phyloP scores from a whole-genome alignment of 2,888 invertebrate species.

The Cosmopolites sordidus region DNA sequence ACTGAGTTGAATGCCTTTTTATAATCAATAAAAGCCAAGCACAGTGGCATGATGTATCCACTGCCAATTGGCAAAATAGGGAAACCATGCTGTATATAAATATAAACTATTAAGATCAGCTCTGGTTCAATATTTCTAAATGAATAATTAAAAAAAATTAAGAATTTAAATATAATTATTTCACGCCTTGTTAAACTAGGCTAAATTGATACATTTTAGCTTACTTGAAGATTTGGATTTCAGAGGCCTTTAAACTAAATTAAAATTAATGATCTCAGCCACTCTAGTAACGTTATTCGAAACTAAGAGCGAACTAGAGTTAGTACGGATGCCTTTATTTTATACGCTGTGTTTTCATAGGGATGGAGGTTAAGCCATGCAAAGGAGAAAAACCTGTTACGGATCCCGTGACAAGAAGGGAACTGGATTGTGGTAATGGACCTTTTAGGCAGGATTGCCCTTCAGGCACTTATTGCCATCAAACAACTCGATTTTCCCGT shows the following conservation, averaged over 20 bases:
- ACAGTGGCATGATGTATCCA: no score
- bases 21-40: no score
- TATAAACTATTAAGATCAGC: no score
- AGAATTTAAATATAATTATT: no score
- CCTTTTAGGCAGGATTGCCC: constrained; percentile 78
- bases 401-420: constrained; percentile 65
- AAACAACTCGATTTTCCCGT: constrained; percentile 73
- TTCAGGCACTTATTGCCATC: constrained; percentile 81
- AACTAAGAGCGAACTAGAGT: constrained; percentile 16
- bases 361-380: constrained; percentile 80
- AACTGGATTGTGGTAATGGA: constrained; percentile 79
- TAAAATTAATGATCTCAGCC: constrained; percentile 18
- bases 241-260: constrained; percentile 15
- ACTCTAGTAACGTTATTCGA: constrained; percentile 12
- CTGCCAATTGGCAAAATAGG: no score
- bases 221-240: constrained; percentile 8
- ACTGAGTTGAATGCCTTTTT: no score
- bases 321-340: constrained; percentile 20
- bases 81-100: no score
- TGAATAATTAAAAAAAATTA: no score
- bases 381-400: constrained; percentile 75
- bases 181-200: no score
- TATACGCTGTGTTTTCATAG: constrained; percentile 41
- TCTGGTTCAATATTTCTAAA: no score
- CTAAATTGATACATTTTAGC: constrained; percentile 2